phyloP scores from a whole-genome alignment of 2,113 vertebrate species.

The Amblyopsis rosae region DNA sequence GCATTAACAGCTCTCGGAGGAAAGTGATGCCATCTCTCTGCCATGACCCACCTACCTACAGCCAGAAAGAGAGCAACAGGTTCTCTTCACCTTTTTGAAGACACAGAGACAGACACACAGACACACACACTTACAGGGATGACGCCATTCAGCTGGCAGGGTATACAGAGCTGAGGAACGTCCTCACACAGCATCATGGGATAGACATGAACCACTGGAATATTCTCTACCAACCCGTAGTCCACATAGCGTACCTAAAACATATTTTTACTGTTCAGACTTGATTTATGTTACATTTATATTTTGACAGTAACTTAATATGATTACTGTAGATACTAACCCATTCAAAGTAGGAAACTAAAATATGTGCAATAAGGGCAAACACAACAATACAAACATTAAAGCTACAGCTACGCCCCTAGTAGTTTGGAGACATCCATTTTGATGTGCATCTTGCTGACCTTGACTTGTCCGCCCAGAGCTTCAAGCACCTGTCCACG shows the following conservation, averaged over 20 bases:
- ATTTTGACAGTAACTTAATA: too few relatives aligned
- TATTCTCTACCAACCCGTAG: conserved; percentile 83
- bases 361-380: too few relatives aligned
- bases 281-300: too few relatives aligned
- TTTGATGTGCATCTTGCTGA: conserved; percentile 46
- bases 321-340: too few relatives aligned
- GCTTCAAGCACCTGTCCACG: conserved; percentile 83
- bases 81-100: neutral
- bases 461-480: conserved; percentile 77
- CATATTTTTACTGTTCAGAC: too few relatives aligned
- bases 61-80: neutral
- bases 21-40: conserved; percentile 83
- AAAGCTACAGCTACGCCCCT: neutral
- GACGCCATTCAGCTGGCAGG: conserved; percentile 83
- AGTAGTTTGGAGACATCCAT: conserved; percentile 1
- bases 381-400: too few relatives aligned
- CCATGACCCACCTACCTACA: conserved; percentile 84
- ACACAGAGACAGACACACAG: neutral
- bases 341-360: too few relatives aligned
- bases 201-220: conserved; percentile 88
- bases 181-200: conserved; percentile 81
- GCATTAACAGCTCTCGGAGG: conserved; percentile 82
- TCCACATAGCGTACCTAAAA: conserved; percentile 85
- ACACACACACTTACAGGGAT: conserved; percentile 74
- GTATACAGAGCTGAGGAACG: conserved; percentile 85